A percentile compares a stretch with the other conserved stretches of the same genome.
phyloP scores from a whole-genome alignment of 2,888 invertebrate species.

The Diaprepes abbreviatus region DNA sequence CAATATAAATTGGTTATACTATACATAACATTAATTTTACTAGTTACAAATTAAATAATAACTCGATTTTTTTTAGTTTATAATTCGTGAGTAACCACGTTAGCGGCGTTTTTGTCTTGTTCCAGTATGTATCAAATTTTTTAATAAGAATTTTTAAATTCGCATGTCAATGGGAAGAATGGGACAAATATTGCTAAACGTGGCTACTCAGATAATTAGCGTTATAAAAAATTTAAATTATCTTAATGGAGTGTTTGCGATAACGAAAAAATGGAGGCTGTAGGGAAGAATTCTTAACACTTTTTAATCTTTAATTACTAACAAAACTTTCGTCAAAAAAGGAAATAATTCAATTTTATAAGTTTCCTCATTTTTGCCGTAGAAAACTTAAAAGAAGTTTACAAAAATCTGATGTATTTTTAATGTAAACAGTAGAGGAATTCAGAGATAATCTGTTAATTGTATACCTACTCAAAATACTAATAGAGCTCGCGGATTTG shows the following conservation, averaged over 20 bases:
- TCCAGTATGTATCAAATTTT: background rate
- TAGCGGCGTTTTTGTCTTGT: background rate
- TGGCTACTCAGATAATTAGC: background rate
- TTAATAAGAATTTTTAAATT: background rate
- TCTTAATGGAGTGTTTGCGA: background rate
- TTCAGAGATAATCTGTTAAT: too few species aligned
- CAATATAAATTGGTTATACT: conserved; percentile 52
- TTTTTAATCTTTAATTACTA: too few species aligned
- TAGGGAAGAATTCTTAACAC: background rate
- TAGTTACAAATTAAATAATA: conserved; percentile 33
- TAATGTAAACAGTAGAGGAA: too few species aligned
- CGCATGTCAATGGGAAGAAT: too few species aligned
- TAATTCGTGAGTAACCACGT: conserved; percentile 5
- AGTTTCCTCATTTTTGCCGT: too few species aligned
- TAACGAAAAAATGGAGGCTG: conserved; percentile 6
- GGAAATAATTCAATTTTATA: too few species aligned
- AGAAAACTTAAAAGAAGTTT: too few species aligned
- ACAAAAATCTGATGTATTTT: too few species aligned
- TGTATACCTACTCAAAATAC: too few species aligned
- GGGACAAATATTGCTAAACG: background rate
- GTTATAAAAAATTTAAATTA: background rate
- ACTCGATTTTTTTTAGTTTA: conserved; percentile 5
- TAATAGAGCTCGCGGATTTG: too few species aligned
- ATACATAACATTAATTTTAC: conserved; percentile 54
- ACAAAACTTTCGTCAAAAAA: too few species aligned